Base-by-base conservation (phyloP, 1,140 invertebrate species). In the Hyles euphorbiae region DNA sequence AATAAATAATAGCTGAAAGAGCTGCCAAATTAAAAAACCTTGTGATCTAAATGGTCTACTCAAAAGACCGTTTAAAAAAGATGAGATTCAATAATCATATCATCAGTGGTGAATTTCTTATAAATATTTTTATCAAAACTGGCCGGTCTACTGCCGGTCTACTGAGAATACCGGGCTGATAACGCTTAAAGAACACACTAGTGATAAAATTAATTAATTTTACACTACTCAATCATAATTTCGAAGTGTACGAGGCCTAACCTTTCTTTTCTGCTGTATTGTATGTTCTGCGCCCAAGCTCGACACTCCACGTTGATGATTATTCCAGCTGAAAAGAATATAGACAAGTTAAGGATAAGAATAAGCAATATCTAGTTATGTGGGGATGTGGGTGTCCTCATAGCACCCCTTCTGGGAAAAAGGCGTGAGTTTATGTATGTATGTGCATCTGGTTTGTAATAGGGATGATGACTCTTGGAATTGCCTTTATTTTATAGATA, bases 251-350 rank as follows among this genome's bases (percentile, higher is more conserved):
- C 96, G 36, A 95, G 93, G 32, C 96, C 97, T 40, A 95, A 87
- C 70, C 93, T 91, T n/a, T 96, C 94, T 73, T 92, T 91, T 57
- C 94, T 91, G 81, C 94, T 93, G 72, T 96, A 95, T 8, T 90
- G 85, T 58, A 98, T 97, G 86, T 98, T 98, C 68, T 91, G 92
- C 51, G 96, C 96, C 95, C 95, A 98, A 5, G 96, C 96, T 78
- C 94, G 95, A 89, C 96, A 98, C 77, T 97, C 96, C 43, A 97
- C 92, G 81, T 97, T 96, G 74, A 98, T 95, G 34, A 97, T 90
- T 65, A 96, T 94, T 70, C 95, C 95, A 71, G 93, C 94, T 94
- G 86, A 51, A 92, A 92, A 72, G 68, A 72, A 59, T 52, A 43
- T n/a, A 45, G 46, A 3, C 9, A 34, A 56, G 9, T 48, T 56